Conservation (phyloP, 2,888 invertebrate species). For the Axea sp. region DNA sequence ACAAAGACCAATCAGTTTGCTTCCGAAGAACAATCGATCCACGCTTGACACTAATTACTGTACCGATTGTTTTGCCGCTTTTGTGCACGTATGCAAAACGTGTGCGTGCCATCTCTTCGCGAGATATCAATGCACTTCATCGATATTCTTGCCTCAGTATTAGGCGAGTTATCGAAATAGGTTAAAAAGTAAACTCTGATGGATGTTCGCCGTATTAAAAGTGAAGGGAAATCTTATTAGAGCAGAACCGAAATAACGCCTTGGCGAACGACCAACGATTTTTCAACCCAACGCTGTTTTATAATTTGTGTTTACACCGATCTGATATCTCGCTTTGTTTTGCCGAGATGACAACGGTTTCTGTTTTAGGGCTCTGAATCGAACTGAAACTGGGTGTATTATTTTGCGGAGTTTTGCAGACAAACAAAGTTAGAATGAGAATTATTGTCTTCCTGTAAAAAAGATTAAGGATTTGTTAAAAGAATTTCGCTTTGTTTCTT, state of each 20-base stretch:
- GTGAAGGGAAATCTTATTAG: slow-evolving; percentile 37
- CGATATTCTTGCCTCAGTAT: too few species aligned
- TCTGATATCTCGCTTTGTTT: slow-evolving; percentile 3
- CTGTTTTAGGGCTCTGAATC: too few species aligned
- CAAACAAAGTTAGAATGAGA: too few species aligned
- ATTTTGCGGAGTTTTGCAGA: too few species aligned
- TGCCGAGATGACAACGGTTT: too few species aligned
- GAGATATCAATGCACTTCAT: slow-evolving; percentile 44
- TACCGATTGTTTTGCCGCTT: slow-evolving; percentile 57
- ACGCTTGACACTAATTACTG: slow-evolving; percentile 58
- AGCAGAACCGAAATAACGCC: slow-evolving; percentile 20
- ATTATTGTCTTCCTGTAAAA: too few species aligned
- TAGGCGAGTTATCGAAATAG: slow-evolving; percentile 54
- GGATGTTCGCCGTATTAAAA: slow-evolving; percentile 29
- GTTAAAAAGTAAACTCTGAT: slow-evolving; percentile 45
- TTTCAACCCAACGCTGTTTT: slow-evolving; percentile 21
- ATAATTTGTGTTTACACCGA: slow-evolving; percentile 9
- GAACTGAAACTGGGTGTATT: too few species aligned
- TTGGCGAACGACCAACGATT: slow-evolving; percentile 22
- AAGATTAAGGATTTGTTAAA: too few species aligned
- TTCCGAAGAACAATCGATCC: slow-evolving; percentile 41
- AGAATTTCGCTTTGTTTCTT: too few species aligned
- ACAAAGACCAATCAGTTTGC: slow-evolving; percentile 47
- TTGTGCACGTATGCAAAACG: slow-evolving; percentile 59
- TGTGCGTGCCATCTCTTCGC: slow-evolving; percentile 13